Evolutionary conservation across 2,888 invertebrate genomes (phyloP), one percentile per base, ranked within the genome.

Genomic region (Ophion ellenae): DNA sequence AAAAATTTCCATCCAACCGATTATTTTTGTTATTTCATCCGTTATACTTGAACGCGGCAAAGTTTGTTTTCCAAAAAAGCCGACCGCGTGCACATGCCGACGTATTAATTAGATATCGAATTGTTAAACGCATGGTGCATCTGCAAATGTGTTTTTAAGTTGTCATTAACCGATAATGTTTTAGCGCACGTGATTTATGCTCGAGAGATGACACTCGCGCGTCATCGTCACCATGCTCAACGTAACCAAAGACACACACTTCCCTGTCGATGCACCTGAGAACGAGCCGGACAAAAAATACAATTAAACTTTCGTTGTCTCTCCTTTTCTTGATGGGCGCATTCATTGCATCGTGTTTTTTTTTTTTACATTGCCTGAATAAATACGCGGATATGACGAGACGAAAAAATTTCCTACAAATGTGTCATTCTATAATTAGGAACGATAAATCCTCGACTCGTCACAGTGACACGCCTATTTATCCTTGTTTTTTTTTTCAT

Each of bases 371-470:
- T 70, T 32, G 71, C 10, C n/a, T 2, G 32, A 24, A 70, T 47
- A 53, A 70, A 70, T 47, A 53, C 2, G 45, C 24, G 45, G 14
- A 11, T 28, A 28, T 11, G 28, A 53, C 47, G 14, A 47, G 32
- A 71, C 4, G 9, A 57, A 57, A 32, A 6, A 32, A 32, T 24
- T 24, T 32, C 10, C 53, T 36, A 57, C 57, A n/a, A 17, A 57
- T 28, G 9, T 57, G 32, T 71, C 53, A 53, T 57, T 71, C 28
- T 70, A 53, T 57, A n/a, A 71, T 36, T 11, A 57, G 9, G n/a
- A 57, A 57, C 57, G 57, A 71, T 71, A 32, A 71, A 36, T 71
- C n/a, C 24, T 71, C 2, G 70, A 14, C 57, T 57, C 71, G 57
- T 36, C 32, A n/a, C 14, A 57, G 17, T 17, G 57, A 71, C 5